Conservation (phyloP, 2,113 vertebrate genomes). For the Oreochromis niloticus region DNA sequence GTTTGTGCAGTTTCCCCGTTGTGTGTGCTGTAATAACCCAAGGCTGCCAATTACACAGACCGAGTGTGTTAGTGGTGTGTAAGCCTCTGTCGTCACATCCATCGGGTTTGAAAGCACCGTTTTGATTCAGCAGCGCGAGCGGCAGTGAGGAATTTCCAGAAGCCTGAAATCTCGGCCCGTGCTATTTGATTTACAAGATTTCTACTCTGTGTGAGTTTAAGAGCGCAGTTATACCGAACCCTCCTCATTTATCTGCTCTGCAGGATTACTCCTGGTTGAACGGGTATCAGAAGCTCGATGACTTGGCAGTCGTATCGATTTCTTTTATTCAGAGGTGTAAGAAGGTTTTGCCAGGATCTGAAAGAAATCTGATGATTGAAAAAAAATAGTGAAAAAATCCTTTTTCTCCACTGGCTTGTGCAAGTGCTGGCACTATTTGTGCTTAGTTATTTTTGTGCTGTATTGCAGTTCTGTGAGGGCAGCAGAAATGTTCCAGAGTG, state of each 20-base stretch:
- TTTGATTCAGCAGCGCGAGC: not conserved
- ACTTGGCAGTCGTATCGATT: not conserved
- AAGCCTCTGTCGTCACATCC: slow-evolving; percentile 19
- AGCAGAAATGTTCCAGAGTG: not conserved
- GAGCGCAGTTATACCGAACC: not conserved
- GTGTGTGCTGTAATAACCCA: slow-evolving; percentile 32
- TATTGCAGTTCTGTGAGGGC: not conserved
- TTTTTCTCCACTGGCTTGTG: not conserved
- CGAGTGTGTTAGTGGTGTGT: slow-evolving; percentile 12
- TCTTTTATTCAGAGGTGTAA: not conserved
- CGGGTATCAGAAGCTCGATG: not conserved
- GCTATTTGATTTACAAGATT: not conserved
- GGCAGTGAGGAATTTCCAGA: slow-evolving; percentile 16
- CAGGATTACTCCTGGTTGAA: not conserved
- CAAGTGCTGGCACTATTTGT: not conserved
- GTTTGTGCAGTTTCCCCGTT: slow-evolving; percentile 40
- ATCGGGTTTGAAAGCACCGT: not conserved
- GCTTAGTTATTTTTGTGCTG: not conserved
- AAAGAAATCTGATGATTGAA: not conserved
- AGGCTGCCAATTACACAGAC: slow-evolving; percentile 38
- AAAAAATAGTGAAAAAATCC: not conserved
- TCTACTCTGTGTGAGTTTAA: not conserved
- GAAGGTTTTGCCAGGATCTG: not conserved
- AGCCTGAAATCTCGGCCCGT: not conserved
- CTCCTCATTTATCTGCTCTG: not conserved